Conservation (phyloP, 1,140 invertebrate genomes). For the Tetramorium simillimum region DNA sequence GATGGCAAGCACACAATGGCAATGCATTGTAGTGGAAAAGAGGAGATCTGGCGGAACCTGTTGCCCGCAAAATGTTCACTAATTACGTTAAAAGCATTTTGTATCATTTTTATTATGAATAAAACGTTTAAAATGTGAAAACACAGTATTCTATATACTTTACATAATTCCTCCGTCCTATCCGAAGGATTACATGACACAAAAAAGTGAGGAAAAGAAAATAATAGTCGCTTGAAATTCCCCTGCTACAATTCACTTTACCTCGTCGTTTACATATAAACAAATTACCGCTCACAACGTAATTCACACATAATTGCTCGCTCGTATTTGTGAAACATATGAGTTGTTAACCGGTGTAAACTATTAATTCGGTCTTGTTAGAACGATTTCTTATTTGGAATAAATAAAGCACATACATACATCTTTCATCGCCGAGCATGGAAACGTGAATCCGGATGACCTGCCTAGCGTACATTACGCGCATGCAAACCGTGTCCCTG, state of each 20-base stretch:
- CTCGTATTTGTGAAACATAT: neutral
- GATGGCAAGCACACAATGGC: no score
- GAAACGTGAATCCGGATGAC: neutral
- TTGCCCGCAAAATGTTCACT: conserved; percentile 15
- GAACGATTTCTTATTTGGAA: neutral
- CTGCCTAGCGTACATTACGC: conserved; percentile 12
- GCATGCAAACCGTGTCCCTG: conserved; percentile 63
- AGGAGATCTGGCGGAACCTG: neutral
- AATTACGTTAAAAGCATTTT: neutral
- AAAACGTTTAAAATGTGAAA: no score
- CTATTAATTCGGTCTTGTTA: conserved; percentile 2
- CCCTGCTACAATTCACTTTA: neutral
- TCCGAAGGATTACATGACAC: neutral
- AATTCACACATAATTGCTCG: neutral
- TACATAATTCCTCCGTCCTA: neutral
- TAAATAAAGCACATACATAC: neutral
- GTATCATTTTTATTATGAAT: neutral
- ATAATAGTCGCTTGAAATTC: neutral
- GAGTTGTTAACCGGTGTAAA: neutral
- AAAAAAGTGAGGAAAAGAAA: neutral
- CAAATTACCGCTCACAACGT: neutral
- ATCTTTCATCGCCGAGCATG: neutral
- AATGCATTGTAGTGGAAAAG: neutral
- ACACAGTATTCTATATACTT: neutral
- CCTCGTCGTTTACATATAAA: neutral